These are phyloP conservation scores for Pteruthius melanotis DNA, from an alignment of 2,113 vertebrate genomes.

Conservation along the genomic window DNA sequence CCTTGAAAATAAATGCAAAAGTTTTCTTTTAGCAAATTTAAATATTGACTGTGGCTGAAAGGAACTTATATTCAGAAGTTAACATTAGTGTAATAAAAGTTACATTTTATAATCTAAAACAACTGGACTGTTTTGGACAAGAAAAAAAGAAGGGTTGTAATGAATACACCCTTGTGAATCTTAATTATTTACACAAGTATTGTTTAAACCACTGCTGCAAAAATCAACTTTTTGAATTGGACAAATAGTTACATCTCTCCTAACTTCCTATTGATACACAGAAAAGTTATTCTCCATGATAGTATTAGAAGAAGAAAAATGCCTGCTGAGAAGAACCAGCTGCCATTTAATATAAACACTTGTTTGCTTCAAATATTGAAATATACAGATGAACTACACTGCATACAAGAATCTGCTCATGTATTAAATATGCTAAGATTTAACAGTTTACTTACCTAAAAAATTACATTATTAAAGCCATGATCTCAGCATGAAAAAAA, in stretches of 20 bases:
- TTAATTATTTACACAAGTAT: not conserved
- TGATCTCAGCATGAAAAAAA: not conserved
- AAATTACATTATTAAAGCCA: not conserved
- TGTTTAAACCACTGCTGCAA: not conserved
- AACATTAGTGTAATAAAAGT: not conserved
- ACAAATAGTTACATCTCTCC: not conserved
- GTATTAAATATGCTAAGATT: not conserved
- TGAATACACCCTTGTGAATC: not conserved
- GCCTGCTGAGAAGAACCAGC: constrained; percentile 4
- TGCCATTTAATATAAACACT: not conserved
- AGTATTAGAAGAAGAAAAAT: not conserved
- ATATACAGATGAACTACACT: not conserved
- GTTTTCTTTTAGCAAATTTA: not conserved
- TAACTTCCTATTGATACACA: not conserved
- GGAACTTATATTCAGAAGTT: not conserved
- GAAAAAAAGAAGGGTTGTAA: not conserved
- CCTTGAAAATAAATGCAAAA: not conserved
- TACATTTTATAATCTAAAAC: not conserved
- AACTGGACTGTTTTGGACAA: not conserved
- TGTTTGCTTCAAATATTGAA: not conserved
- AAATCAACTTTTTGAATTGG: not conserved
- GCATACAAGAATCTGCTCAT: not conserved
- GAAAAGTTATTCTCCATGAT: not conserved
- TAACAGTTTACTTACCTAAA: not conserved
- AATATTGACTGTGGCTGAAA: not conserved